A percentile compares a stretch with the other conserved stretches of the same genome.
Conservation (phyloP, 2,888 invertebrate species). For the Mongoloraphidia duomilia region DNA sequence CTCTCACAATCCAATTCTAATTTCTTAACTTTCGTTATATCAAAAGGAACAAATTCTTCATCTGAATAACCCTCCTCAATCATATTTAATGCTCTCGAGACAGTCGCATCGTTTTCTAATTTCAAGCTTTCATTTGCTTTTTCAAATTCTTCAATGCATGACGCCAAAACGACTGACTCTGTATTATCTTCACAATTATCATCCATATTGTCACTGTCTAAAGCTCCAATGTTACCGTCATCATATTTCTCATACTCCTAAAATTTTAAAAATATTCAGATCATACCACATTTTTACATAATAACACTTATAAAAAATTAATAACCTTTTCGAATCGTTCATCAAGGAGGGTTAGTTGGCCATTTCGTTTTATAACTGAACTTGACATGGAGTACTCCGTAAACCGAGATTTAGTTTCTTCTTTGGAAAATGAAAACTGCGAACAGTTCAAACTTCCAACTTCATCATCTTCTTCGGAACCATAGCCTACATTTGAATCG, state of each 20-base stretch:
- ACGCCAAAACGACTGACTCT: constrained; percentile 48
- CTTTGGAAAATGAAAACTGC: constrained; percentile 35
- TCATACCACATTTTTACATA: background rate
- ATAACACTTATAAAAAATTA: constrained; percentile 5
- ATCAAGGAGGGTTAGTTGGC: constrained; percentile 69
- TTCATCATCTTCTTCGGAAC: constrained; percentile 29
- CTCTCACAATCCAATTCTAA: constrained; percentile 86
- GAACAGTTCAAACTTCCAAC: constrained; percentile 31
- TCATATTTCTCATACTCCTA: constrained; percentile 71
- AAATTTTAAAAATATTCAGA: constrained; percentile 6
- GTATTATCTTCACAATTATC: constrained; percentile 50
- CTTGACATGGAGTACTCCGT: constrained; percentile 91
- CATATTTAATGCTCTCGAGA: background rate
- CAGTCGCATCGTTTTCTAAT: constrained; percentile 35
- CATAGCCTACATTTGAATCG: constrained; percentile 16
- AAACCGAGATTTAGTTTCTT: constrained; percentile 76
- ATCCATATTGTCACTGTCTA: constrained; percentile 85
- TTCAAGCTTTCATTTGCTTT: constrained; percentile 37
- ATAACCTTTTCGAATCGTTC: constrained; percentile 73
- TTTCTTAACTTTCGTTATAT: constrained; percentile 45
- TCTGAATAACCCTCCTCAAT: constrained; percentile 23
- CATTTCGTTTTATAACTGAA: constrained; percentile 73
- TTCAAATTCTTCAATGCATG: constrained; percentile 63
- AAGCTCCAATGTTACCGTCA: constrained; percentile 74
- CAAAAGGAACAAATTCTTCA: constrained; percentile 41